Base-by-base conservation (phyloP, 1,140 invertebrate genomes). In the Oedothorax gibbosus region DNA sequence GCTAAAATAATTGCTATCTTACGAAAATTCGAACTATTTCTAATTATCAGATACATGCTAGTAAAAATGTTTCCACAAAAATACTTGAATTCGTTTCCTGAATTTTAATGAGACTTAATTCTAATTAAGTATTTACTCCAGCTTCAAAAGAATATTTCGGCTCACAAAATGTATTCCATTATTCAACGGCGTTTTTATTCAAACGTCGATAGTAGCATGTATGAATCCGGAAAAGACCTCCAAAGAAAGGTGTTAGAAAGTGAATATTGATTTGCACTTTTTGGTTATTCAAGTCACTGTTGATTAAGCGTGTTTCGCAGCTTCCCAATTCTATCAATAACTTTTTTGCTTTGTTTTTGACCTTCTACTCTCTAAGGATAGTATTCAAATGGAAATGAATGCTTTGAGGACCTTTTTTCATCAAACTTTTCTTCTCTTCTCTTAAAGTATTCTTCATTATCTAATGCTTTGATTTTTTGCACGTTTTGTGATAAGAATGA, bases 381-480 rank as follows among this genome's bases (percentile, higher is more conserved):
- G 76, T 64, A 78, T 66, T 78, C 64, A 78, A 78, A 78, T 78
- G 76, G 64, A 78, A 78, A 66, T 78, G 76, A 78, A 78, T 66
- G 76, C 64, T n/a, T 49, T 35, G 10, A 11, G 50, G 35, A 62
- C 50, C 64, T 77, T 77, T 76, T 77, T 75, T 64, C 54, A 10
- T 64, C 50, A n/a, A n/a, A n/a, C n/a, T n/a, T n/a, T n/a, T n/a
- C n/a, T n/a, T n/a, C n/a, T n/a, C n/a, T n/a, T n/a, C n/a, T n/a
- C n/a, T n/a, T n/a, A n/a, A n/a, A n/a, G n/a, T 50, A 78, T 78
- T 78, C 62, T 64, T 78, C 76, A 78, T 78, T 78, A 78, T 60
- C 35, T 66, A 56, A 66, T 53, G 76, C n/a, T n/a, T n/a, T n/a
- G n/a, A n/a, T n/a, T n/a, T n/a, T n/a, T n/a, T n/a, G n/a, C n/a